Evolutionary conservation across 2,797 vertebrate genomes (phyloP).

Genomic region (Eulemur rubriventer): DNA sequence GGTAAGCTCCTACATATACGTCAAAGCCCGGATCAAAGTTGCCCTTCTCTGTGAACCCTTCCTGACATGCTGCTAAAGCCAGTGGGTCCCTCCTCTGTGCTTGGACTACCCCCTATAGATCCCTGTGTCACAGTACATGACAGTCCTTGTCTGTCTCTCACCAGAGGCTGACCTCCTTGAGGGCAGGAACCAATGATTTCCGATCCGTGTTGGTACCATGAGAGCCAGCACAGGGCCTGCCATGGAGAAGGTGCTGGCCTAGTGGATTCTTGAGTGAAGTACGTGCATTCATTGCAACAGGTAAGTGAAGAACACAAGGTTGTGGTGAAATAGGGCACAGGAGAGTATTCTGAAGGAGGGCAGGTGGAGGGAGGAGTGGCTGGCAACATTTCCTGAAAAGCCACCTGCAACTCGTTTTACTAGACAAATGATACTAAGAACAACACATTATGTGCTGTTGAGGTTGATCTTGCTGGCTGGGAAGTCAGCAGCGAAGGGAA

Average conservation of each 20-base stretch:
- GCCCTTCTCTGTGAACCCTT: background rate
- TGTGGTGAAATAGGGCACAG: accelerated
- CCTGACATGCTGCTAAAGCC: background rate
- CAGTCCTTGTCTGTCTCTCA: background rate
- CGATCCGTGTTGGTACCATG: background rate
- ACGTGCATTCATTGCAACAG: accelerated
- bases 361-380: background rate
- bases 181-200: background rate
- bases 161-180: background rate
- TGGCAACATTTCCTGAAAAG: background rate
- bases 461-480: no score
- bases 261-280: background rate
- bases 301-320: background rate
- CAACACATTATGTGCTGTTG: accelerated
- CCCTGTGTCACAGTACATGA: no score
- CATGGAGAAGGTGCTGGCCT: background rate
- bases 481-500: background rate
- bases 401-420: background rate
- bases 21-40: background rate
- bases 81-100: background rate
- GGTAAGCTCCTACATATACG: background rate
- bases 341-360: background rate
- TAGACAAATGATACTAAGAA: background rate
- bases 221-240: background rate
- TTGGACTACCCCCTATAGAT: background rate